Evolutionary conservation across 2,888 invertebrate genomes (phyloP), one percentile per base, ranked within the genome.

Genomic region (Selenia dentaria): DNA sequence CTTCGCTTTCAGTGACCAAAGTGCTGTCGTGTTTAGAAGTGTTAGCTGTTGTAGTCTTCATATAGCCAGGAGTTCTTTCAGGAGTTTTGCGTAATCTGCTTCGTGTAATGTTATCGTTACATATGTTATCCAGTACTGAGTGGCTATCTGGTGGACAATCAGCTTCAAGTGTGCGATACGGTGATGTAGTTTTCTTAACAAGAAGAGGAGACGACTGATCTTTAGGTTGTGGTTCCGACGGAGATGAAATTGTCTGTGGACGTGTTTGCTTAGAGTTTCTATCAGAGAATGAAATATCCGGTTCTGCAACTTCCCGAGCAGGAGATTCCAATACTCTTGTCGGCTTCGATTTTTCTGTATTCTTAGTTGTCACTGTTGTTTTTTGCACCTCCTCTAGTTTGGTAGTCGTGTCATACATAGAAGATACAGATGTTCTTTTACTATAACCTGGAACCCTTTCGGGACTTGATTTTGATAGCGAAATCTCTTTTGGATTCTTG

Each of bases 361-460:
- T 49, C 56, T 9, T 43, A 54, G 53, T 47, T 9, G 9, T 35
- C 18, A 11, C 39, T 28, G 34, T 53, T 36, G 39, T 41, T 8
- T 45, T 57, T 43, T 52, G 12, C 6, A 54, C 16, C 11, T 67
- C 43, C 31, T 61, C 45, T 33, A 28, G 26, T 22, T 54, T 54
- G 1, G 58, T 51, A 6, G 29, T 27, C 5, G 37, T 35, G 14
- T 66, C 62, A 47, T 54, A 45, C 37, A 57, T 59, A 25, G 58
- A 29, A n/a, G 41, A 32, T 29, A 54, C 49, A 33, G 64, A 51
- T 10, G 56, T 54, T 18, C 42, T 58, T 45, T 48, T 57, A 39
- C 55, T 47, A 16, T 37, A 51, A 1, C 31, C 48, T 10, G 54
- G 40, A 8, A 26, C 38, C 13, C 36, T 54, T 26, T 57, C 54